Percentiles rank a stretch among this genome's conserved stretches.
These are phyloP conservation scores for Germaria angustata DNA, from an alignment of 2,888 invertebrate genomes.

Conservation along the genomic window DNA sequence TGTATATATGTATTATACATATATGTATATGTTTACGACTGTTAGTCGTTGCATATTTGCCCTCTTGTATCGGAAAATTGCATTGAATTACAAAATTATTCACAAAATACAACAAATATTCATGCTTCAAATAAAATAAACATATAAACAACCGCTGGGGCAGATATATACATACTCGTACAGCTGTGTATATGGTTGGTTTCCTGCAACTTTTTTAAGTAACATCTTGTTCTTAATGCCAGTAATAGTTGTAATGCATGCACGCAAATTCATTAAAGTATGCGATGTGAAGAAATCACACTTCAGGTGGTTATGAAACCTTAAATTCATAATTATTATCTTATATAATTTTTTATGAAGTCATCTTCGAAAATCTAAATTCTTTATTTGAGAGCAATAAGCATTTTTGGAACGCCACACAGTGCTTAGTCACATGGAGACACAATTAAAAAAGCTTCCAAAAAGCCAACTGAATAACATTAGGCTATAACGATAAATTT, in stretches of 20 bases:
- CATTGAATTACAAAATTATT: slow-evolving; percentile 67
- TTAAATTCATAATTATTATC: slow-evolving; percentile 48
- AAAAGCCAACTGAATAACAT: too few species aligned
- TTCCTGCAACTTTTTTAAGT: not conserved
- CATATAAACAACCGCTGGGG: too few species aligned
- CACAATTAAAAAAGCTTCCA: too few species aligned
- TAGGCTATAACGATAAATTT: too few species aligned
- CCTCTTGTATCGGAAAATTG: slow-evolving; percentile 66
- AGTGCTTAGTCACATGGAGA: too few species aligned
- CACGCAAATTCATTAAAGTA: not conserved
- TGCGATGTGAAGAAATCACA: not conserved
- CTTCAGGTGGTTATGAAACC: not conserved
- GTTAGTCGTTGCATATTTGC: slow-evolving; percentile 67
- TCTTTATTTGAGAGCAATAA: too few species aligned
- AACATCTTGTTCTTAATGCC: slow-evolving; percentile 15
- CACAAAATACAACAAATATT: slow-evolving; percentile 66
- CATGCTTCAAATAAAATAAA: not conserved
- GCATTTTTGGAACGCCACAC: too few species aligned
- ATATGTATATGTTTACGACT: not conserved
- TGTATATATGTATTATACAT: not conserved
- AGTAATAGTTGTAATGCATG: slow-evolving; percentile 2
- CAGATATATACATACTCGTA: too few species aligned
- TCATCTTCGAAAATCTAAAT: too few species aligned
- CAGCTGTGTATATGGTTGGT: slow-evolving; percentile 14
- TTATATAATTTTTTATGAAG: too few species aligned